phyloP scores from a whole-genome alignment of 2,888 invertebrate species.

The Caenorhabditis macrosperma region DNA sequence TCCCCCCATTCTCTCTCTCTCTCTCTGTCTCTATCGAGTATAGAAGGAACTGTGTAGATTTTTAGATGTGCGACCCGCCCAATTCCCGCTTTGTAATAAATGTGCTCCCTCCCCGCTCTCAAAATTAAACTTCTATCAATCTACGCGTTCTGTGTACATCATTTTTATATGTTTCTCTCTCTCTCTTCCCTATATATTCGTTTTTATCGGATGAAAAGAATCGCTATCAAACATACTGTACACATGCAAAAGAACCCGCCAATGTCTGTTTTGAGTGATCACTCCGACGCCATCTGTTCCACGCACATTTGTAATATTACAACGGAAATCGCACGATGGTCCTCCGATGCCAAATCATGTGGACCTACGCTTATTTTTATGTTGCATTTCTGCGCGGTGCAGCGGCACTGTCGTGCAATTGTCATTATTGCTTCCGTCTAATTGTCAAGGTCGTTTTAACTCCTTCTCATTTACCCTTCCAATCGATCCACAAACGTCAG shows the following conservation, averaged over 20 bases:
- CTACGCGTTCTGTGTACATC: conserved; percentile 57
- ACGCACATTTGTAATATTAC: too few relatives aligned
- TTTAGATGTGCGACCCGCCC: conserved; percentile 20
- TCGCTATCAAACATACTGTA: neutral
- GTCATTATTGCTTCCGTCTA: too few relatives aligned
- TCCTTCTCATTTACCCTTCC: too few relatives aligned
- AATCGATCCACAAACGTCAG: too few relatives aligned
- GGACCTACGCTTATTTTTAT: too few relatives aligned
- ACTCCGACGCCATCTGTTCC: neutral
- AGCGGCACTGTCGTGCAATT: too few relatives aligned
- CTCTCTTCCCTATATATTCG: neutral
- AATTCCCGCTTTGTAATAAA: conserved; percentile 31
- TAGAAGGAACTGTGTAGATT: conserved; percentile 53
- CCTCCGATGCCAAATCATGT: too few relatives aligned
- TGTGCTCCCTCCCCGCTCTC: conserved; percentile 42
- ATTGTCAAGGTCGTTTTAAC: too few relatives aligned
- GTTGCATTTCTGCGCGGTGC: too few relatives aligned
- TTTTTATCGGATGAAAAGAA: conserved; percentile 14
- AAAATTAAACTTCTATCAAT: conserved; percentile 50
- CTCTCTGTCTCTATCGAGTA: conserved; percentile 7
- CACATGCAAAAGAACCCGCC: too few relatives aligned
- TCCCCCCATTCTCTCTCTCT: conserved; percentile 5
- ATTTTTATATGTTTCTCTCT: conserved; percentile 25
- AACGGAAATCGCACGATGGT: too few relatives aligned
- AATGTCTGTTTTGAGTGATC: too few relatives aligned